phyloP scores from a whole-genome alignment of 1,140 invertebrate species.

The Bombus affinis region DNA sequence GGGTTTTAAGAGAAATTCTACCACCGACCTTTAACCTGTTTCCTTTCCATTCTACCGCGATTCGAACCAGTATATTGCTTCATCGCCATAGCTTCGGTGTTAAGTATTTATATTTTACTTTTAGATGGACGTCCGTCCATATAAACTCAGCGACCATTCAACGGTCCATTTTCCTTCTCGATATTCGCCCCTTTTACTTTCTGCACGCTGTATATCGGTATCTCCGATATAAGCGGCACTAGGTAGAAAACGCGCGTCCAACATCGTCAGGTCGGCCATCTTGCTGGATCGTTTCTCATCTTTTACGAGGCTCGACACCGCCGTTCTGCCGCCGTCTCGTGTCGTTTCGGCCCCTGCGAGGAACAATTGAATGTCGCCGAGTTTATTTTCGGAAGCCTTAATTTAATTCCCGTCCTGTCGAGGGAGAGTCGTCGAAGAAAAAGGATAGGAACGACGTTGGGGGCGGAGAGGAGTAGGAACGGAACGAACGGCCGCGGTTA shows the following conservation, averaged over 20 bases:
- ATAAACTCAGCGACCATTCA: not conserved
- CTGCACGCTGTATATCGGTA: not conserved
- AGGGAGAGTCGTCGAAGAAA: conserved; percentile 39
- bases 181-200: not conserved
- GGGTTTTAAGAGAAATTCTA: not conserved
- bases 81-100: not conserved
- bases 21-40: not conserved
- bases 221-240: not conserved
- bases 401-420: conserved; percentile 70
- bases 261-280: conserved; percentile 62
- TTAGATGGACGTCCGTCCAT: not conserved
- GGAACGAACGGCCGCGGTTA: conserved; percentile 60
- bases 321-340: conserved; percentile 47
- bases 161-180: not conserved
- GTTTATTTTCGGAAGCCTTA: conserved; percentile 77
- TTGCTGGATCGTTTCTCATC: conserved; percentile 74
- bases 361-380: conserved; percentile 75
- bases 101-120: not conserved
- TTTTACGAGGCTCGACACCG: conserved; percentile 69
- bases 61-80: not conserved
- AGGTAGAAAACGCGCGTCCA: conserved; percentile 6
- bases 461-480: conserved; percentile 21
- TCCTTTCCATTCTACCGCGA: not conserved
- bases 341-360: conserved; percentile 59
- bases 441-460: conserved; percentile 10